Evolutionary conservation across 2,797 vertebrate genomes (phyloP), one percentile per base, ranked within the genome.

Genomic region (Diceros bicornis): DNA sequence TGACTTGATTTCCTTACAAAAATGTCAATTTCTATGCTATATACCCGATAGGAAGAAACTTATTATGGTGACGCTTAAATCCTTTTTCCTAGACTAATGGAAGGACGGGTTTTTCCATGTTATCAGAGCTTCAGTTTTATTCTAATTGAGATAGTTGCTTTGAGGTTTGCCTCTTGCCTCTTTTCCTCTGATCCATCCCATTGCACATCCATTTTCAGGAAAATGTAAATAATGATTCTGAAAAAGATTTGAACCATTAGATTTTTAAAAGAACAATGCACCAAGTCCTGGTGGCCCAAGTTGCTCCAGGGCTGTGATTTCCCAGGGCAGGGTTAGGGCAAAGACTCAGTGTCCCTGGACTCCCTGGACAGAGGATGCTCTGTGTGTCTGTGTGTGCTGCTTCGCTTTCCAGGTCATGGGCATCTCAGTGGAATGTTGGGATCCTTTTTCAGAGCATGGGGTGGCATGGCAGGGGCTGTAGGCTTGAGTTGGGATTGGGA

Each of bases 1-100:
- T 78, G 71, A 91, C 72, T 96, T 82, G 57, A 92, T 94, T 97
- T 87, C 64, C 59, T 88, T 92, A 92, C 41, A 88, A 96, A 95
- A 77, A 29, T 29, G 82, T 90, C 85, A 78, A 6, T 93, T 91
- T 88, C 61, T 44, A 44, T 52, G 10, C 74, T 72, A 44, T 81
- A 3, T 52, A 52, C 17, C 41, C 57, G 41, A 81, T 77, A 44
- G 62, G 37, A 96, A 32, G 37, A 85, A 37, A 75, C 82, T 95
- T 92, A 93, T 86, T 88, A 66, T 7, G 41, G 32, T 75, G 87
- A 92, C 44, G 44, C 41, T 74, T 59, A 82, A 77, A 69, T 94
- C 16, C 27, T n/a, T 87, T 89, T 74, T 44, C n/a, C 94, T 78
- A 94, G 71, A 82, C 71, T 88, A 91, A 85, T 75, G 62, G 72